Conservation (phyloP, 2,888 invertebrate genomes). For the Didymodactylos carnosus region DNA sequence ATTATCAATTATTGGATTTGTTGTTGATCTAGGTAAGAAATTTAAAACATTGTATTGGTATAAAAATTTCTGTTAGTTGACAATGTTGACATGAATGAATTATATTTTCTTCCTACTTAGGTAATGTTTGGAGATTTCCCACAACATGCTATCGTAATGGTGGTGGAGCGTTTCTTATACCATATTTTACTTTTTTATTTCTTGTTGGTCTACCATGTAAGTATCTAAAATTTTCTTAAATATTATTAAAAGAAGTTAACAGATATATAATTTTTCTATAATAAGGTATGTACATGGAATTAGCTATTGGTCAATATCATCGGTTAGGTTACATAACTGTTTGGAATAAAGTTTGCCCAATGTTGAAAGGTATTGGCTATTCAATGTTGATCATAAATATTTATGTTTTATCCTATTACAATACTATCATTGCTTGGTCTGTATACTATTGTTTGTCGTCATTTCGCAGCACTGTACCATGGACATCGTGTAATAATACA, state of each 20-base stretch:
- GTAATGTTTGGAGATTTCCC: constrained; percentile 14
- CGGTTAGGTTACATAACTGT: constrained; percentile 71
- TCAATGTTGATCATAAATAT: constrained; percentile 46
- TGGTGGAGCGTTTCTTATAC: constrained; percentile 12
- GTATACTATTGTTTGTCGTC: constrained; percentile 22
- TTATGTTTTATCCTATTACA: constrained; percentile 60
- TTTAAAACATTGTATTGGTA: too few species aligned
- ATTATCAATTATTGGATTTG: constrained; percentile 14
- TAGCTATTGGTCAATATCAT: constrained; percentile 80
- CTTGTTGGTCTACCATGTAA: constrained; percentile 11
- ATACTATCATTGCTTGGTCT: constrained; percentile 61
- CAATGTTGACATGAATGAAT: background rate
- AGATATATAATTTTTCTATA: too few species aligned
- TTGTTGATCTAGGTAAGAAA: constrained; percentile 8
- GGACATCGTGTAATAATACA: constrained; percentile 30
- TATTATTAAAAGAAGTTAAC: background rate
- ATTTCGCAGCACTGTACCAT: constrained; percentile 30
- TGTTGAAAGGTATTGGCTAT: constrained; percentile 50
- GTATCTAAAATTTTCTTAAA: background rate
- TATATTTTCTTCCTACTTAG: background rate
- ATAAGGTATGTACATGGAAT: constrained; percentile 54
- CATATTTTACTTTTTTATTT: constrained; percentile 8
- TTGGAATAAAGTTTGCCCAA: constrained; percentile 77
- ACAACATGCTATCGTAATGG: constrained; percentile 12
- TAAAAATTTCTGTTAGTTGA: too few species aligned